phyloP scores from a whole-genome alignment of 2,113 vertebrate species.

The Cephalopholis sonnerati region DNA sequence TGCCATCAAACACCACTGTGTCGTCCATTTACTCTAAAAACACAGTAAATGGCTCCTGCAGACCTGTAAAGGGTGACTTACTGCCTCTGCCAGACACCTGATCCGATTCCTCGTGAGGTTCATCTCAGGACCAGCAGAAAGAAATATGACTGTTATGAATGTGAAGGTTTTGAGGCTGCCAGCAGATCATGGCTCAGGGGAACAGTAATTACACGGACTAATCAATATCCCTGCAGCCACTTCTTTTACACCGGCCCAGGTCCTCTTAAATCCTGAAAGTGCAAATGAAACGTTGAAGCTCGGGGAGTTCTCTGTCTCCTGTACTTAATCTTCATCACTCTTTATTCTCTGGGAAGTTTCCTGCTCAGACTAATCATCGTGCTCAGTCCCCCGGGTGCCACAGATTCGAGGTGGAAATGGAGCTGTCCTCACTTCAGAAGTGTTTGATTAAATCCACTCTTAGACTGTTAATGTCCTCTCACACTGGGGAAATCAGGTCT shows the following conservation, averaged over 20 bases:
- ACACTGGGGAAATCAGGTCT: neutral
- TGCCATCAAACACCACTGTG: neutral
- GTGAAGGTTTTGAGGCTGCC: conserved; percentile 6
- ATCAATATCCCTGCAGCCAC: conserved; percentile 36
- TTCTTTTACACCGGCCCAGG: too few species aligned
- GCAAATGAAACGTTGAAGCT: conserved; percentile 15
- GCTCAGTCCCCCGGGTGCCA: neutral
- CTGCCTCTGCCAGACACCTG: conserved; percentile 18
- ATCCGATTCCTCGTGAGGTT: neutral
- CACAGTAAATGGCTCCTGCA: neutral
- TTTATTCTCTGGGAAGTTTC: neutral
- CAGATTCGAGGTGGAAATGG: conserved; percentile 3
- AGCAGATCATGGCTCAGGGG: conserved; percentile 13
- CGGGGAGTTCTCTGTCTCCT: neutral
- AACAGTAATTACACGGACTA: neutral
- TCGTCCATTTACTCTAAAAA: neutral
- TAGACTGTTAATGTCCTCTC: too few species aligned
- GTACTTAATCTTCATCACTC: neutral
- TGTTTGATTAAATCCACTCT: conserved; percentile 32
- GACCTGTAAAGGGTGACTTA: neutral
- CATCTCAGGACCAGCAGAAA: conserved; percentile 6
- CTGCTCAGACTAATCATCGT: neutral
- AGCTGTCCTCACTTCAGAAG: conserved; percentile 24
- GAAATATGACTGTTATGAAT: conserved; percentile 35
- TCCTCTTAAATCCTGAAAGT: neutral